Percentiles rank a stretch among this genome's conserved stretches.
phyloP scores from a whole-genome alignment of 2,113 vertebrate species.

The Zosterops borbonicus region DNA sequence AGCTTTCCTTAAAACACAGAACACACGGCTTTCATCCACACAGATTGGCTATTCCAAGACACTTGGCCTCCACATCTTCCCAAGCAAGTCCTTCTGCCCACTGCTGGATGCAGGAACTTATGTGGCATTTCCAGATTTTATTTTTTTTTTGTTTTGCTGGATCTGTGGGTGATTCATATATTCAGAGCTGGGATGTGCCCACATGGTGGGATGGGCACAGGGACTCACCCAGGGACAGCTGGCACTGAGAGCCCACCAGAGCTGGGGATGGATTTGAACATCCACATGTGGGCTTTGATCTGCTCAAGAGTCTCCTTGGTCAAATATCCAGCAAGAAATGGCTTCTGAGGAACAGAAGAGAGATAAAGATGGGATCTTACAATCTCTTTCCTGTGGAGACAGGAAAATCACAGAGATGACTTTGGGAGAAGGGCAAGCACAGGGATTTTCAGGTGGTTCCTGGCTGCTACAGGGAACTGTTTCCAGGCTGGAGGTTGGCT shows the following conservation, averaged over 20 bases:
- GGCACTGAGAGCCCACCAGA: background rate
- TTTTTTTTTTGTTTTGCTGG: background rate
- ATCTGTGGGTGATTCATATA: background rate
- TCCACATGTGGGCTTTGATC: background rate
- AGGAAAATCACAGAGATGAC: background rate
- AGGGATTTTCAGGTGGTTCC: background rate
- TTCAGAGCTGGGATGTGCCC: background rate
- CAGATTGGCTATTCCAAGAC: background rate
- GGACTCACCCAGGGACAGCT: background rate
- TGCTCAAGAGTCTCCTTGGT: background rate
- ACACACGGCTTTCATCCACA: background rate
- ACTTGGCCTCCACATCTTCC: background rate
- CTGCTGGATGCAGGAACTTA: background rate
- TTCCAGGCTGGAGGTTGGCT: background rate
- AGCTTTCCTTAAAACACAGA: background rate
- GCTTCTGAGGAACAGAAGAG: background rate
- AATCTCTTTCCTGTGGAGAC: background rate
- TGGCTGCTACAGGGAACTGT: background rate
- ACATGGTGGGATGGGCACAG: background rate
- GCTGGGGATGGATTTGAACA: background rate
- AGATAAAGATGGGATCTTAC: background rate
- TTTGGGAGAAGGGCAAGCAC: background rate
- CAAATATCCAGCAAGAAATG: background rate
- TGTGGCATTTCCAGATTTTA: background rate
- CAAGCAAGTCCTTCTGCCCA: background rate